Base-by-base conservation (phyloP, 2,888 invertebrate species). In the Agrypnus murinus region DNA sequence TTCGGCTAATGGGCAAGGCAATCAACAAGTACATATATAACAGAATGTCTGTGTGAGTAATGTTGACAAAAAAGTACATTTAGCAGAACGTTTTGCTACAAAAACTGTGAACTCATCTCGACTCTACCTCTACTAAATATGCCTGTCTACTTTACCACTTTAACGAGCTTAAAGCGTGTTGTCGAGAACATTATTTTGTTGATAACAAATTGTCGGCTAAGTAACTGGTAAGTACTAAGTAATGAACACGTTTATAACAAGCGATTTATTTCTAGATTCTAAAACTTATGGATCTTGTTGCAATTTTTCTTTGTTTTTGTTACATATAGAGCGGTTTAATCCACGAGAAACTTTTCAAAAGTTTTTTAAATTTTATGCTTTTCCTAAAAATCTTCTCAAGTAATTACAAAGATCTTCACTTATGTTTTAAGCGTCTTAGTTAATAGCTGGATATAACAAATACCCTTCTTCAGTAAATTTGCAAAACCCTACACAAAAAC, bases 11-110 rank as follows among this genome's bases (percentile, higher is more conserved):
- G 57, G 63, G 46, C 43, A 60, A 65, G 65, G 55, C 65, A 70
- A 53, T 70, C 70, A 70, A 70, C 70, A 70, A 70, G 70, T 70
- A 50, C 59, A 64, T 70, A 50, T 50, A 64, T 65, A 70, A 70
- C 60, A 65, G 59, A 70, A 65, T 60, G 50, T 40, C 59, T 60
- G 60, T 57, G 46, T 60, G 59, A 70, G 59, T 65, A 69, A 69
- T 69, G 58, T 45, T 58, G 34, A 46, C 63, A 64, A 69, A 69
- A 66, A 69, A 63, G 62, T 48, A 64, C 57, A 58, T 55, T 63
- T 63, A 57, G 57, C 62, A 55, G 55, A 62, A 62, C 55, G 45
- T 62, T 68, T 40, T 46, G 34, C 15, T 50, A 36, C 63, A 63
- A 63, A 63, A 63, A 63, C 63, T 50, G 34, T 34, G 32, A 45